A percentile compares a stretch with the other conserved stretches of the same genome.
These are phyloP conservation scores for Agrotis clavis DNA, from an alignment of 2,888 invertebrate genomes.

Conservation along the genomic window DNA sequence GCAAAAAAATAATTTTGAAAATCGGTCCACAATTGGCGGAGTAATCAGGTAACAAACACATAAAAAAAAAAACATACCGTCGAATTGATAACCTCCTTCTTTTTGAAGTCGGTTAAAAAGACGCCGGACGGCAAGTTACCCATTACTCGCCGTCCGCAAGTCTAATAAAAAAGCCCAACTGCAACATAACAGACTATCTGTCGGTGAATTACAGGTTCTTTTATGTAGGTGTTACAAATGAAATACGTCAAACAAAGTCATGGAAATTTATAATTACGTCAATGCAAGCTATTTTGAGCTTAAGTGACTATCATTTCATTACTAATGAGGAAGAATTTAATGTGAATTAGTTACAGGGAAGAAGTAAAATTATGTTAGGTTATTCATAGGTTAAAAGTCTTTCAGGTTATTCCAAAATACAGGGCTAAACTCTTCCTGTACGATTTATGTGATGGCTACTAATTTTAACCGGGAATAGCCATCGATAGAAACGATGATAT, in stretches of 20 bases:
- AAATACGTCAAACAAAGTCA: conserved; percentile 18
- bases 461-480: too few relatives aligned
- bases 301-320: not conserved
- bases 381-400: conserved; percentile 4
- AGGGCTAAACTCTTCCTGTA: not conserved
- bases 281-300: conserved; percentile 13
- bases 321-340: conserved; percentile 6
- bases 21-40: too few relatives aligned
- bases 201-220: not conserved
- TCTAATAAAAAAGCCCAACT: too few relatives aligned
- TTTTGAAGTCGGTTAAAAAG: too few relatives aligned
- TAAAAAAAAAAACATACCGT: too few relatives aligned
- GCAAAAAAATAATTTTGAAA: too few relatives aligned
- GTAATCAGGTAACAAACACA: too few relatives aligned
- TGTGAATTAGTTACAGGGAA: not conserved
- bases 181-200: not conserved
- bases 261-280: conserved; percentile 18
- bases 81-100: too few relatives aligned
- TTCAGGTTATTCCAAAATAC: conserved; percentile 1
- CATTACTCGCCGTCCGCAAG: too few relatives aligned
- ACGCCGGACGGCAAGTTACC: too few relatives aligned
- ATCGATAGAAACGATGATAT: not conserved
- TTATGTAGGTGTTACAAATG: not conserved
- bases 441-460: not conserved
- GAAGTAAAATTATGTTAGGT: not conserved